Base-by-base conservation (phyloP, 2,797 vertebrate species). In the Cichlasoma orientale region DNA sequence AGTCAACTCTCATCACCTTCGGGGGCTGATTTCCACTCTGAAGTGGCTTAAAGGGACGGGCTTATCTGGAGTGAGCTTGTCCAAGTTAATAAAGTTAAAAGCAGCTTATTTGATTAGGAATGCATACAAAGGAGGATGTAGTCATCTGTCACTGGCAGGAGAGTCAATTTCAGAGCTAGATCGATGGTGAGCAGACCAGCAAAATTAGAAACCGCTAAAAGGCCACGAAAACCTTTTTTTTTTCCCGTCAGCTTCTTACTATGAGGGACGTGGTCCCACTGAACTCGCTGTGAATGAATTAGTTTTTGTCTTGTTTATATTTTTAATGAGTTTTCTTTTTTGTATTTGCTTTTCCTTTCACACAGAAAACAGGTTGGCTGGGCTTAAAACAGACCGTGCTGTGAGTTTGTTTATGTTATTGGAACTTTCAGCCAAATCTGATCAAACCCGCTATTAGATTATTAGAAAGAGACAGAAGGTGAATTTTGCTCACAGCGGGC, bases 91-190 rank as follows among this genome's bases (percentile, higher is more conserved):
- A 91, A 93, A 90, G 92, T 87, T 86, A 88, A 82, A 91, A 90
- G 78, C 77, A 50, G 90, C 80, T 91, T 90, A 90, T 93, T 94
- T 93, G 91, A 93, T 94, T 94, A 91, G 29, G 79, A 84, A 88
- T 85, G 88, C 85, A 89, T 86, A 88, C 89, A 93, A 79, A 88
- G 90, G 77, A 84, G 84, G 68, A 73, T 55, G 72, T 25, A 56
- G 78, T 47, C 75, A 87, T 84, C 81, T 78, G 80, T 89, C 79
- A 84, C 54, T 7, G 76, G 18, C 57, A 86, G 80, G 89, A 83
- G 21, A 83, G 78, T 90, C 55, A 80, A 85, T 91, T 87, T 59
- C 55, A 52, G 25, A 23, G 7, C 21, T 1, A 56, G 73, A 88
- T 88, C 81, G 19, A 83, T 86, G 73, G 50, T 71, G 5, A 33